phyloP scores from a whole-genome alignment of 2,888 invertebrate species.

The Apamea epomidion region DNA sequence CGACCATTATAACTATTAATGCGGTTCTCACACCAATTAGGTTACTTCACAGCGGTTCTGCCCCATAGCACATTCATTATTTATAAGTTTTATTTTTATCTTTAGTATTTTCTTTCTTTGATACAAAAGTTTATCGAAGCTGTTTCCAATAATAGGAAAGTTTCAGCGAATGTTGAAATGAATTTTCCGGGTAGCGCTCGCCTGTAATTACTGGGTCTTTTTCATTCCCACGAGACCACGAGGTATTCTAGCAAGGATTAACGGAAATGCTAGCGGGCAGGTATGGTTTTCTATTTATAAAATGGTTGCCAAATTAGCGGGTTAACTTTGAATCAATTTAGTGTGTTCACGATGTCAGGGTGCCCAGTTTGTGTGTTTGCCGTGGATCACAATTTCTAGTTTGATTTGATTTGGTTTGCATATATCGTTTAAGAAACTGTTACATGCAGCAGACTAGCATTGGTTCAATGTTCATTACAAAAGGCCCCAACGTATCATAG shows the following conservation, averaged over 20 bases:
- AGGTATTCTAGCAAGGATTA: constrained; percentile 7
- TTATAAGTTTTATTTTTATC: constrained; percentile 27
- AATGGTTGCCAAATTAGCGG: background rate
- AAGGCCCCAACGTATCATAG: constrained; percentile 25
- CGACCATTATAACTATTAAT: constrained; percentile 11
- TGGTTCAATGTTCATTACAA: constrained; percentile 18
- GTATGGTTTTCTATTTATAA: background rate
- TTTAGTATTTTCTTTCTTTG: background rate
- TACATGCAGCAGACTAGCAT: background rate
- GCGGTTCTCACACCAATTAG: constrained; percentile 49
- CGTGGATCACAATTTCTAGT: background rate
- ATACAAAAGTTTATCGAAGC: background rate
- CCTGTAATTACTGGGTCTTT: constrained; percentile 1
- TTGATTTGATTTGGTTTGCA: background rate
- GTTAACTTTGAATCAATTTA: background rate
- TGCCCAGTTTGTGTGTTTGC: background rate
- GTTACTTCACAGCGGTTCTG: constrained; percentile 25
- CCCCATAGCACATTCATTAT: constrained; percentile 27
- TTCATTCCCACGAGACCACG: background rate
- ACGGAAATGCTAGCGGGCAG: background rate
- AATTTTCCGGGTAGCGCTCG: background rate
- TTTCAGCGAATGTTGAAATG: constrained; percentile 23
- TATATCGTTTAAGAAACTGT: background rate
- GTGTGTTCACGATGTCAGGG: background rate
- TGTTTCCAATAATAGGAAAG: constrained; percentile 11